These are phyloP conservation scores for Catostomus latipinnis DNA, from an alignment of 2,797 vertebrate species.

Conservation along the genomic window DNA sequence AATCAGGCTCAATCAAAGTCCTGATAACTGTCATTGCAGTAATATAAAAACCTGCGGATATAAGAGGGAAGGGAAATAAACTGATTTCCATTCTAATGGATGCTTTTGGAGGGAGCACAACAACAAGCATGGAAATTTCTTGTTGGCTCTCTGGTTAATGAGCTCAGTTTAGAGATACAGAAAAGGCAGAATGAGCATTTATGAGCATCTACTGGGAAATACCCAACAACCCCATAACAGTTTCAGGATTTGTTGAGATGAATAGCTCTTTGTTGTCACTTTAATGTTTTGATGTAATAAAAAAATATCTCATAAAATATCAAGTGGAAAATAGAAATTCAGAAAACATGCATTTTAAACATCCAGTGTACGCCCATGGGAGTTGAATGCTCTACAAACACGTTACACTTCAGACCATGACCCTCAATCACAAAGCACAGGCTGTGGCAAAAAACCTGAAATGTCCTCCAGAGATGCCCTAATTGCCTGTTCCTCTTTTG, in stretches of 20 bases:
- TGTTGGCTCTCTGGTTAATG: slow-evolving; percentile 23
- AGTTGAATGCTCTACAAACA: slow-evolving; percentile 10
- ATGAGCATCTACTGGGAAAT: slow-evolving; percentile 38
- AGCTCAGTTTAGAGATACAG: slow-evolving; percentile 24
- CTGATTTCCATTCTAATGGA: slow-evolving; percentile 47
- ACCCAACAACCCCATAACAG: slow-evolving; percentile 2
- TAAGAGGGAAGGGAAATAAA: slow-evolving; percentile 25
- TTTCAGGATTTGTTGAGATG: slow-evolving; percentile 35
- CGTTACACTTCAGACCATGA: slow-evolving; percentile 19
- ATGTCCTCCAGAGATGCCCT: slow-evolving; percentile 47
- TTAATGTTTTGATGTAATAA: slow-evolving; percentile 22
- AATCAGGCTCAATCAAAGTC: slow-evolving; percentile 24
- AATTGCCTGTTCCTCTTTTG: slow-evolving; percentile 50
- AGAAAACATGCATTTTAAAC: not conserved
- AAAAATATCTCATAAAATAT: slow-evolving; percentile 12
- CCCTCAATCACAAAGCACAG: slow-evolving; percentile 43
- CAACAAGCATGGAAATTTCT: slow-evolving; percentile 13
- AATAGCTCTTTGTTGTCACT: slow-evolving; percentile 16
- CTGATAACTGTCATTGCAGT: slow-evolving; percentile 16
- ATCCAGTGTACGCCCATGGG: not conserved
- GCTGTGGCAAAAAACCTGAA: slow-evolving; percentile 46
- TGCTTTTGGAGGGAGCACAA: slow-evolving; percentile 15
- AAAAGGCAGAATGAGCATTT: slow-evolving; percentile 21
- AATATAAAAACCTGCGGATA: slow-evolving; percentile 35
- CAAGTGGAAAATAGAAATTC: not conserved